Base-by-base conservation (phyloP, 2,797 vertebrate genomes). In the Rhincodon typus region DNA sequence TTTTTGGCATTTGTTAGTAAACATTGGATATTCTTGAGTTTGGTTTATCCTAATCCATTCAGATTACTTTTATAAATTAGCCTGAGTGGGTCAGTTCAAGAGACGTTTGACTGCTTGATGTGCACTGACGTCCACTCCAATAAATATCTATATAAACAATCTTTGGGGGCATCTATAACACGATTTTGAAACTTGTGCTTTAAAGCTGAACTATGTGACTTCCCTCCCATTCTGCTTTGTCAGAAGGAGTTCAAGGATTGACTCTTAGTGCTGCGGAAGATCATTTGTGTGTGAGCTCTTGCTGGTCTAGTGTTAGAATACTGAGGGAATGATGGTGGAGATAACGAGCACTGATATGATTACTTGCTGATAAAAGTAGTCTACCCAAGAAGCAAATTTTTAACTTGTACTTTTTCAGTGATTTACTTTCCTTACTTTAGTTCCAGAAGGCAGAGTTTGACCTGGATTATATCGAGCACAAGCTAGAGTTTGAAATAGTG, bases 361-460 rank as follows among this genome's bases (percentile, higher is more conserved):
- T 46, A 17, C 25, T 94, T 25, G 94, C 77, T 50, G 4, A 4
- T 23, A 25, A 46, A 72, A 67, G 4, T 4, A 42, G 27, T 6
- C 42, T 30, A 0, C 42, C 30, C 74, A 30, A 74, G 3, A 23
- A 13, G 72, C 27, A 34, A 13, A 30, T n/a, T 69, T 94, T 94
- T 66, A 69, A 94, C 38, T 94, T 62, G 57, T 62, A 10, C 13
- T 25, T 95, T 96, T 96, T 96, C 8, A 0, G n/a, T 97, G 46
- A 96, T 96, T 5, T 12, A 19, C 95, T 86, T 96, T 96, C 53
- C 96, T 62, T 96, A 70, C 98, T 98, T 97, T 97, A 99, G 99
- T 99, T 99, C 97, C 98, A 98, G 98, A 99, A 99, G 97, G 98
- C 98, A 30, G 98, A 99, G 96, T 98, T 98, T 95, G 98, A 99